Evolutionary conservation across 2,113 vertebrate genomes (phyloP).

Genomic region (Cebus imitator): DNA sequence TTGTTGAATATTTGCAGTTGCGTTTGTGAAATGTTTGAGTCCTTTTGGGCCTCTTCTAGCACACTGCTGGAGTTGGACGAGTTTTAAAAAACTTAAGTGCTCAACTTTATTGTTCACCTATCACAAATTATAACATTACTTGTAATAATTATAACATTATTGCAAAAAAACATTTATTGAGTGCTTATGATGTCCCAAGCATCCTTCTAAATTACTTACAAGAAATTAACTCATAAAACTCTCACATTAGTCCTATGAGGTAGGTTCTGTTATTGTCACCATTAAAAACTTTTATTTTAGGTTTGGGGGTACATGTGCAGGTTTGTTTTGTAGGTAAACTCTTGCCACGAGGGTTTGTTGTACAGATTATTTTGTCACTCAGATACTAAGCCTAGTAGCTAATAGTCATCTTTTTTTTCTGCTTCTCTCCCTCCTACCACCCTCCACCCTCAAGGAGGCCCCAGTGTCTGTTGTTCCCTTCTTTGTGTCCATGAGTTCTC

Average conservation of each 20-base stretch:
- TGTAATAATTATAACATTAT: no score
- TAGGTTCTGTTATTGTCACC: not conserved
- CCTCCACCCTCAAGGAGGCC: no score
- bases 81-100: not conserved
- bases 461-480: no score
- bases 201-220: not conserved
- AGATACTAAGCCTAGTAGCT: no score
- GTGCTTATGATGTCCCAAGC: not conserved
- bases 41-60: not conserved
- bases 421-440: no score
- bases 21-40: constrained; percentile 25
- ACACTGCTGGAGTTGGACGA: not conserved
- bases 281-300: not conserved
- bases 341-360: no score
- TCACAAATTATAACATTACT: not conserved
- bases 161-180: constrained; percentile 26
- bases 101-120: not conserved
- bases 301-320: no score
- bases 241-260: not conserved
- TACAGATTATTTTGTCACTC: no score
- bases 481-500: no score
- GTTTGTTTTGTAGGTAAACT: no score
- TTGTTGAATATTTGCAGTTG: not conserved
- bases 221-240: constrained; percentile 35
- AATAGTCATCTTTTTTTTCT: no score